phyloP scores from a whole-genome alignment of 2,888 invertebrate genomes.

The Athetis lepigone region DNA sequence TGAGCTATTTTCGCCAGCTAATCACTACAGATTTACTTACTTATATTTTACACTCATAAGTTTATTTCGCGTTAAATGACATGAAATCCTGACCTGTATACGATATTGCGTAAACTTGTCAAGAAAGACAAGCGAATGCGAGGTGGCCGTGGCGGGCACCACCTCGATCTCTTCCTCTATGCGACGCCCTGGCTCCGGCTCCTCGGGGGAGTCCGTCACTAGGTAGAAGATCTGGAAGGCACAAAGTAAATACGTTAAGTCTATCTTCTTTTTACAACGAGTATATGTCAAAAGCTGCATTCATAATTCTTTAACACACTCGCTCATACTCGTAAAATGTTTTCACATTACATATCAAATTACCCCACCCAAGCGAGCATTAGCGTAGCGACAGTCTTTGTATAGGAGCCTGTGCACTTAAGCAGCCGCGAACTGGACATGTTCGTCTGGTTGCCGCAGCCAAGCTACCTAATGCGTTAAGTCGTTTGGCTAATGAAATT shows the following conservation, averaged over 20 bases:
- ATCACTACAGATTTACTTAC: neutral
- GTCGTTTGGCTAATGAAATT: too few species aligned
- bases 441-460: too few species aligned
- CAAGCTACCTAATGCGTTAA: too few species aligned
- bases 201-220: conserved; percentile 95
- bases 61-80: neutral
- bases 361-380: too few species aligned
- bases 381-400: too few species aligned
- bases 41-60: neutral
- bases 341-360: too few species aligned
- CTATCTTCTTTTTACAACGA: too few species aligned
- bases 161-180: conserved; percentile 97
- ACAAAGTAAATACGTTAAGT: neutral
- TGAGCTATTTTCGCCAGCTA: neutral
- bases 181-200: conserved; percentile 92
- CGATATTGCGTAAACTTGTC: conserved; percentile 98
- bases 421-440: too few species aligned
- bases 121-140: conserved; percentile 96
- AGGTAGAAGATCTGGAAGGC: conserved; percentile 95
- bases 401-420: too few species aligned
- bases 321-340: too few species aligned
- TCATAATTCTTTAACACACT: too few species aligned
- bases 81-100: conserved; percentile 91
- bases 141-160: conserved; percentile 95
- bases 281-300: too few species aligned